These are phyloP conservation scores for Parauchenoglanis punctatus DNA, from an alignment of 2,797 vertebrate genomes.

Conservation along the genomic window DNA sequence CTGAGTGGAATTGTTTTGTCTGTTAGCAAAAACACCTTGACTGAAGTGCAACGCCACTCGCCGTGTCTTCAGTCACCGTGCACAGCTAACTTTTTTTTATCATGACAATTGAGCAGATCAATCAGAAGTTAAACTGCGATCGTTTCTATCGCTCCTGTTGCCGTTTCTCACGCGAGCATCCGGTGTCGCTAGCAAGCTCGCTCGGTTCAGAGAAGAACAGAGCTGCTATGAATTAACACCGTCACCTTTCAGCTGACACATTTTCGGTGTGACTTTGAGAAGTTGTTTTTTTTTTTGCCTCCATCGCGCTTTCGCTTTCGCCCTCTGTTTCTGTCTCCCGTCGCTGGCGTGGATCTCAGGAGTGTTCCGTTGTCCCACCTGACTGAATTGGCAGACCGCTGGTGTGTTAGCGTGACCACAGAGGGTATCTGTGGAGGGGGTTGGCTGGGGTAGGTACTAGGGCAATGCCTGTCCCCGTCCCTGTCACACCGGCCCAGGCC, in stretches of 20 bases:
- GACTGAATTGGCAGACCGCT: slow-evolving; percentile 38
- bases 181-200: slow-evolving; percentile 37
- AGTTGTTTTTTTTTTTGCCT: slow-evolving; percentile 7
- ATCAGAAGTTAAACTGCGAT: background rate
- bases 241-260: slow-evolving; percentile 31
- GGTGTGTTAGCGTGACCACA: slow-evolving; percentile 30
- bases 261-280: slow-evolving; percentile 30
- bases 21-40: slow-evolving; percentile 31
- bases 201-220: slow-evolving; percentile 44
- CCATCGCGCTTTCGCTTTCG: slow-evolving; percentile 41
- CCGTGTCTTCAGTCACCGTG: background rate
- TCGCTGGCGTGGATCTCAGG: slow-evolving; percentile 23
- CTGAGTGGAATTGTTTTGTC: slow-evolving; percentile 36
- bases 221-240: slow-evolving; percentile 42
- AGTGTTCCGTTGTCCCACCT: slow-evolving; percentile 42
- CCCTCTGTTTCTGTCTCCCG: slow-evolving; percentile 35
- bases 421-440: slow-evolving; percentile 5
- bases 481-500: slow-evolving; percentile 70
- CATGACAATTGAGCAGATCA: background rate
- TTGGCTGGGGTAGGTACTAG: slow-evolving; percentile 33
- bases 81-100: background rate
- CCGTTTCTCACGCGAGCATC: slow-evolving; percentile 60
- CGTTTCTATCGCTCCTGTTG: slow-evolving; percentile 15
- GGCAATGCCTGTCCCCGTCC: slow-evolving; percentile 69
- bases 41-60: slow-evolving; percentile 12